Percentiles rank a stretch among this genome's conserved stretches.
Conservation (phyloP, 2,888 invertebrate genomes). For the Eupeodes luniger region DNA sequence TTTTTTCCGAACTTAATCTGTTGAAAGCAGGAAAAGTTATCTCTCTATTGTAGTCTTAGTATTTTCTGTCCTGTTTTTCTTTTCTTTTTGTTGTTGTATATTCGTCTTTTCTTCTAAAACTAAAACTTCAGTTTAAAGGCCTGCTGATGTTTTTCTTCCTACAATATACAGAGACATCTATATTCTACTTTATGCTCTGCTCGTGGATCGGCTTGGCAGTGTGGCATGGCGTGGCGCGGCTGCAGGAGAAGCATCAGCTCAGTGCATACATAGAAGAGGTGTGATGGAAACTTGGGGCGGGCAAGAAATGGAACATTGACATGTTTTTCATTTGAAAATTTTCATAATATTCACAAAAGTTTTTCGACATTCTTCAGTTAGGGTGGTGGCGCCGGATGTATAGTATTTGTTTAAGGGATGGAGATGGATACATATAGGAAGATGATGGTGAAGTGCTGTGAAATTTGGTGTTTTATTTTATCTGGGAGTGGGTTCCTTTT, state of each 20-base stretch:
- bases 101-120: conserved; percentile 42
- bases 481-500: conserved; percentile 12
- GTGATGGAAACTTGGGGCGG: conserved; percentile 40
- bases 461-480: conserved; percentile 44
- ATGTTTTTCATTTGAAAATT: conserved; percentile 73
- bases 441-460: conserved; percentile 44
- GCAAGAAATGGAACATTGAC: conserved; percentile 65
- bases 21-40: conserved; percentile 71
- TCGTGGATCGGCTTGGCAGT: not conserved
- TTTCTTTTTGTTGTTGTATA: conserved; percentile 5
- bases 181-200: not conserved
- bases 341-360: conserved; percentile 71
- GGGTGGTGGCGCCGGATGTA: not conserved
- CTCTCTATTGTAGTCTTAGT: conserved; percentile 65
- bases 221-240: too few relatives aligned
- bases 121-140: conserved; percentile 66
- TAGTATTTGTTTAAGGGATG: not conserved
- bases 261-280: not conserved
- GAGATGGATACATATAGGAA: not conserved
- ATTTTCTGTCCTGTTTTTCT: conserved; percentile 19
- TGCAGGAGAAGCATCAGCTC: too few relatives aligned
- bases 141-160: conserved; percentile 3
- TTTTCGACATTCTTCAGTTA: conserved; percentile 28
- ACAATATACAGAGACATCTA: not conserved
- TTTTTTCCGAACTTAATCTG: conserved; percentile 69